These are phyloP conservation scores for Spicauda simplicius DNA, from an alignment of 2,888 invertebrate genomes.

Conservation along the genomic window DNA sequence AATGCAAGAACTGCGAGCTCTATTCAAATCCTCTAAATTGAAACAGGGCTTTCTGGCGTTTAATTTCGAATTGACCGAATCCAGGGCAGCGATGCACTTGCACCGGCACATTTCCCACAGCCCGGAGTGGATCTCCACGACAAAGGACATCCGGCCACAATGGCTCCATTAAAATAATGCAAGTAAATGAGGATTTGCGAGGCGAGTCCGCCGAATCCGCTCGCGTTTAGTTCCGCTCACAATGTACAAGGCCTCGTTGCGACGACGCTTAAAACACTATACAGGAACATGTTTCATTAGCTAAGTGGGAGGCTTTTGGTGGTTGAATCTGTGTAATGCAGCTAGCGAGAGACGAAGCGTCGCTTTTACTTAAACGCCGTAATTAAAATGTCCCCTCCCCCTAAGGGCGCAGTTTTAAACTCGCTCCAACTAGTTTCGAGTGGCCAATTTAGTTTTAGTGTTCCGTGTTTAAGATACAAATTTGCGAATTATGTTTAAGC, in stretches of 20 bases:
- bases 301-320: slow-evolving; percentile 85
- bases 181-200: slow-evolving; percentile 84
- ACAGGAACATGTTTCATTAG: slow-evolving; percentile 86
- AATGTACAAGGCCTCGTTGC: slow-evolving; percentile 63
- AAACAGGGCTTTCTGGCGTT: too few species aligned
- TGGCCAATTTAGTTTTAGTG: slow-evolving; percentile 81
- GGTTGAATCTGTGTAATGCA: slow-evolving; percentile 83
- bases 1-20: too few species aligned
- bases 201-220: slow-evolving; percentile 76
- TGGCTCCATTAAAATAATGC: slow-evolving; percentile 85
- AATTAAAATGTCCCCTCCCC: slow-evolving; percentile 79
- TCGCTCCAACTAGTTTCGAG: slow-evolving; percentile 76
- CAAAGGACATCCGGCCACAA: slow-evolving; percentile 83
- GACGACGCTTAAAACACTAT: slow-evolving; percentile 78
- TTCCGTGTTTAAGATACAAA: slow-evolving; percentile 66
- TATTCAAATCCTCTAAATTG: too few species aligned
- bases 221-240: slow-evolving; percentile 64
- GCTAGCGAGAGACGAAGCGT: slow-evolving; percentile 72
- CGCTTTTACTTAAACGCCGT: slow-evolving; percentile 84
- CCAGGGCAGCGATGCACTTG: too few species aligned
- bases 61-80: too few species aligned
- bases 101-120: too few species aligned
- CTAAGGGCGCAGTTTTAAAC: slow-evolving; percentile 80
- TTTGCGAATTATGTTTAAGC: slow-evolving; percentile 47
- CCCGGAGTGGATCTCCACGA: too few species aligned